Base-by-base conservation (phyloP, 2,113 vertebrate genomes). In the Andinoacara biseriatus region DNA sequence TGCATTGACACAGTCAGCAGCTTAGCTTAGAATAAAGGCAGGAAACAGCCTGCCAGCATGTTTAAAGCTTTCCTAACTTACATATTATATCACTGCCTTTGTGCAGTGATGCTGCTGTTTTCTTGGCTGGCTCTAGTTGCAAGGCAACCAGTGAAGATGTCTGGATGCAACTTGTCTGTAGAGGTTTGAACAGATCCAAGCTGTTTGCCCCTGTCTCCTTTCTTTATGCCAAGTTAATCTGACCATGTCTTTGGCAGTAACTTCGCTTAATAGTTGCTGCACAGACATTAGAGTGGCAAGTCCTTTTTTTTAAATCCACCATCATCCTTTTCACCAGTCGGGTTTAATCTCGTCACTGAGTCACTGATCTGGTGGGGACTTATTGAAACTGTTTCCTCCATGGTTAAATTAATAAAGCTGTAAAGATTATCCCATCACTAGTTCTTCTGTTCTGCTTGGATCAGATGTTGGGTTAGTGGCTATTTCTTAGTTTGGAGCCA, bases 281-380 rank as follows among this genome's bases (percentile, higher is more conserved):
- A 54, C 17, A 72, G 67, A 54, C 26, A 72, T 54, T 46, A 49
- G 2, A 52, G 0, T 13, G 0, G 0, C 46, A 54, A 33, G 26
- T 0, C 31, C 18, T 43, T 52, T 46, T 31, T 2, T 3, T 40
- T 46, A 0, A 0, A 46, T 38, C 17, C 18, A 29, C 13, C 7
- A 67, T 69, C 38, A 35, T 10, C 20, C 38, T 59, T 67, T 67
- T 67, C 17, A 63, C 10, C 46, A 72, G 31, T 61, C 5, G 1
- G 22, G 52, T 80, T 75, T 78, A 69, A 67, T 77, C 46, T 46
- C 6, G 60, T 72, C n/a, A 77, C 18, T 52, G 31, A 31, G 20
- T 31, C 4, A 57, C 54, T 72, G 9, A 13, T 63, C 10, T 11
- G 3, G 10, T 33, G 5, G 10, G 46, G 22, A 76, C 4, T n/a